phyloP scores from a whole-genome alignment of 1,140 invertebrate species.

The Drosophila willistoni region DNA sequence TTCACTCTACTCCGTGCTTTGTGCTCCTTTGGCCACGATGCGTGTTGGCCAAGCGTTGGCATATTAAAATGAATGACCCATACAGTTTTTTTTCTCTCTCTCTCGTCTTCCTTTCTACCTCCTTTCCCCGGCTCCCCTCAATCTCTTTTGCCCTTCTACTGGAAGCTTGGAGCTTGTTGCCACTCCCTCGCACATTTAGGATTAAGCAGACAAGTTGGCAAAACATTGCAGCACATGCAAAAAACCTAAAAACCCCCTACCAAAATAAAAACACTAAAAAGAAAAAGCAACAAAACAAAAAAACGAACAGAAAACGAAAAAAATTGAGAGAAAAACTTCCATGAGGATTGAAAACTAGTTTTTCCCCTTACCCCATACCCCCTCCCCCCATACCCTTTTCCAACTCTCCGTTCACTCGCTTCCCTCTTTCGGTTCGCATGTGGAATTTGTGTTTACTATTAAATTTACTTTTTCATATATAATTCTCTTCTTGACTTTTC shows the following conservation, averaged over 20 bases:
- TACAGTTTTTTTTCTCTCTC: slow-evolving; percentile 30
- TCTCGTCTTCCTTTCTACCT: too few species aligned
- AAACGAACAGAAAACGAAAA: too few species aligned
- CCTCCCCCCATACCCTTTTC: slow-evolving; percentile 34
- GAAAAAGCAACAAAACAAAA: neutral
- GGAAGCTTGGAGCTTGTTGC: slow-evolving; percentile 28
- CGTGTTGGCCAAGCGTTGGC: slow-evolving; percentile 54
- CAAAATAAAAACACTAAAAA: neutral
- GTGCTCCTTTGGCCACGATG: neutral
- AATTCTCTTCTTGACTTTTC: slow-evolving; percentile 53
- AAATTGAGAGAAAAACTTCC: slow-evolving; percentile 7
- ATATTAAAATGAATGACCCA: slow-evolving; percentile 76
- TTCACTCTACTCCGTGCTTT: neutral
- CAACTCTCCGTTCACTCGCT: neutral
- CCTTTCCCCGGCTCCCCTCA: neutral
- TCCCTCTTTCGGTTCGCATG: slow-evolving; percentile 23
- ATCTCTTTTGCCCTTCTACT: slow-evolving; percentile 14
- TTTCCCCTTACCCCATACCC: slow-evolving; percentile 43
- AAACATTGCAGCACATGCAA: slow-evolving; percentile 57
- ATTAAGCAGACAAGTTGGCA: slow-evolving; percentile 76
- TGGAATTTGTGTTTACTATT: slow-evolving; percentile 64
- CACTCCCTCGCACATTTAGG: slow-evolving; percentile 49
- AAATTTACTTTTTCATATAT: slow-evolving; percentile 47
- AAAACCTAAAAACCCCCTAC: neutral
- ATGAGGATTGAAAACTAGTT: slow-evolving; percentile 42